Evolutionary conservation across 2,797 vertebrate genomes (phyloP).

Genomic region (Manis pentadactyla): DNA sequence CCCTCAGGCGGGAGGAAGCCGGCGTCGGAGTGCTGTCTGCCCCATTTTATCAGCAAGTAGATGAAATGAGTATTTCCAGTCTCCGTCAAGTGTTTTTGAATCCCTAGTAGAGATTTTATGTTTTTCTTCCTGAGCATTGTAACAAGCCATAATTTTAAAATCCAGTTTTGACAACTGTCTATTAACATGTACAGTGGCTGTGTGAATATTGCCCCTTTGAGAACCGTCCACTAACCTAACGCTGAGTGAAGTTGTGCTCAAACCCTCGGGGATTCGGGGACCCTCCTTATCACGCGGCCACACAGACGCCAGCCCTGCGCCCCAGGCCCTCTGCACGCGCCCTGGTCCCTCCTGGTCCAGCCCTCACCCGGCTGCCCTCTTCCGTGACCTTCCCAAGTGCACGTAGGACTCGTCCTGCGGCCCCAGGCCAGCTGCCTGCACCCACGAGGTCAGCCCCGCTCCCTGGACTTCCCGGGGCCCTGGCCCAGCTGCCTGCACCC

Average conservation of each 20-base stretch:
- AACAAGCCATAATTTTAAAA: neutral
- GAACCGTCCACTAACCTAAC: accelerated
- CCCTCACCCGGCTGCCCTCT: too few species aligned
- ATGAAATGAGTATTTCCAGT: neutral
- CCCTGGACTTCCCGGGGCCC: too few species aligned
- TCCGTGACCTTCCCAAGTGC: too few species aligned
- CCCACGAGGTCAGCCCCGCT: too few species aligned
- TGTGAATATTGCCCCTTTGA: neutral
- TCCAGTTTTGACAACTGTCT: neutral
- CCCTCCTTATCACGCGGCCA: too few species aligned
- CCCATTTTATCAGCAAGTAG: neutral
- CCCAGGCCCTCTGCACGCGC: too few species aligned
- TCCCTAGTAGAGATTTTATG: neutral
- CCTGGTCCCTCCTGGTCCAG: too few species aligned
- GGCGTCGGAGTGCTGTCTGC: accelerated
- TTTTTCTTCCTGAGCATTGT: neutral
- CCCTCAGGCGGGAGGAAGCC: neutral
- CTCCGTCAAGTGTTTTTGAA: neutral
- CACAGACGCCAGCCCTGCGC: neutral
- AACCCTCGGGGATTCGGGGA: too few species aligned
- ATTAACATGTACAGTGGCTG: neutral
- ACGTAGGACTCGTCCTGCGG: too few species aligned
- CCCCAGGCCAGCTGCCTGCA: too few species aligned
- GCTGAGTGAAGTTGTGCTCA: too few species aligned
- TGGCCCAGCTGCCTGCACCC: too few species aligned